Percentiles rank a stretch among this genome's conserved stretches.
Evolutionary conservation across 2,888 invertebrate genomes (phyloP).

Genomic region (Steinernema hermaphroditum): DNA sequence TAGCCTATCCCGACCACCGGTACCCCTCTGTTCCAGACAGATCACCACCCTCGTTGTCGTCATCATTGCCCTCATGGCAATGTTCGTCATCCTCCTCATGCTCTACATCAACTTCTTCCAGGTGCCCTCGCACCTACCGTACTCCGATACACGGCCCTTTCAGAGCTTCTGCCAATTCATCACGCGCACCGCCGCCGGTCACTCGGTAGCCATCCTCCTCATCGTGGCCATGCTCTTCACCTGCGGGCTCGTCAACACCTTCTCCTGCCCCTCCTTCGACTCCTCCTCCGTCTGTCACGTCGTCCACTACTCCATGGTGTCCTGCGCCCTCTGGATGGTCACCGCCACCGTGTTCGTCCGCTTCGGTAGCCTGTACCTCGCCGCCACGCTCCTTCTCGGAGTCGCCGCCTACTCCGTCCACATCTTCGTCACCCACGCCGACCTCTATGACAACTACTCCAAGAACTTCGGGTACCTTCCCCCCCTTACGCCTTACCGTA

Average conservation of each 20-base stretch:
- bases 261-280: conserved; percentile 50
- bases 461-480: conserved; percentile 37
- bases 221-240: conserved; percentile 59
- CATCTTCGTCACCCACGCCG: conserved; percentile 55
- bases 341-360: conserved; percentile 59
- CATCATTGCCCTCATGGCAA: conserved; percentile 54
- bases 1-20: neutral
- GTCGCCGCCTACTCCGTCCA: conserved; percentile 55
- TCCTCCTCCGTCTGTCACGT: conserved; percentile 45
- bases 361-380: conserved; percentile 44
- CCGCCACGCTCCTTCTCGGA: conserved; percentile 41
- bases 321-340: conserved; percentile 62
- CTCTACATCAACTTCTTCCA: conserved; percentile 64
- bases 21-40: conserved; percentile 39
- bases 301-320: conserved; percentile 59
- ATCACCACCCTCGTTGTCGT: conserved; percentile 56
- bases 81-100: conserved; percentile 62
- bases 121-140: conserved; percentile 39
- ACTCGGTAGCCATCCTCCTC: conserved; percentile 60
- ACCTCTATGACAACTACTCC: conserved; percentile 42
- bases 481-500: neutral
- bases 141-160: too few relatives aligned
- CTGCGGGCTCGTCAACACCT: conserved; percentile 65
- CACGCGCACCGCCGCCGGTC: conserved; percentile 61
- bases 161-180: conserved; percentile 65